A percentile compares a stretch with the other conserved stretches of the same genome.
Conservation (phyloP, 2,113 vertebrate genomes). For the Pituophis catenifer region DNA sequence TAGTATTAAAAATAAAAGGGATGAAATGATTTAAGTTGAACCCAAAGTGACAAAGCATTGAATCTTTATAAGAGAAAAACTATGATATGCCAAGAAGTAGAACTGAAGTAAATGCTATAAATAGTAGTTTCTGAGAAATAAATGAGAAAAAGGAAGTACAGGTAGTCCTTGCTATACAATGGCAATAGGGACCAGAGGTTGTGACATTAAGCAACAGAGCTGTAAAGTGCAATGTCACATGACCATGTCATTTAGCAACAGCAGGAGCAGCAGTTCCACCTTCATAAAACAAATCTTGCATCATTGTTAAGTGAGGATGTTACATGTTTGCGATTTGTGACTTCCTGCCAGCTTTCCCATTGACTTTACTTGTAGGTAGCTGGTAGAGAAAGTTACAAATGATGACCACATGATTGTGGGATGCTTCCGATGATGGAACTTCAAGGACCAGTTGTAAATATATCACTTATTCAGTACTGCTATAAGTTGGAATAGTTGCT, state of each 20-base stretch:
- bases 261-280: not conserved
- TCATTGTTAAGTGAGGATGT: not conserved
- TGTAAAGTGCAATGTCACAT: not conserved
- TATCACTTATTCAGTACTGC: not conserved
- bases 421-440: not conserved
- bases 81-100: not conserved
- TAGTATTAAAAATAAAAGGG: not conserved
- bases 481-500: not conserved
- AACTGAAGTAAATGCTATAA: not conserved
- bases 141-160: not conserved
- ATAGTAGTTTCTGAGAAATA: not conserved
- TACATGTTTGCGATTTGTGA: not conserved
- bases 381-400: not conserved
- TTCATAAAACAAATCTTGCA: not conserved
- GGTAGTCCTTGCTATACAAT: not conserved
- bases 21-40: not conserved
- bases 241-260: not conserved
- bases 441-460: not conserved
- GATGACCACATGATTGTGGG: not conserved
- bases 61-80: not conserved
- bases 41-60: not conserved
- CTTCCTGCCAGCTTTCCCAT: not conserved
- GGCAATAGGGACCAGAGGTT: not conserved
- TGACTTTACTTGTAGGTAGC: not conserved
- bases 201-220: not conserved